Conservation (phyloP, 64 coral and sea anemone genomes). For the Hydrozoanthus tunicans region DNA sequence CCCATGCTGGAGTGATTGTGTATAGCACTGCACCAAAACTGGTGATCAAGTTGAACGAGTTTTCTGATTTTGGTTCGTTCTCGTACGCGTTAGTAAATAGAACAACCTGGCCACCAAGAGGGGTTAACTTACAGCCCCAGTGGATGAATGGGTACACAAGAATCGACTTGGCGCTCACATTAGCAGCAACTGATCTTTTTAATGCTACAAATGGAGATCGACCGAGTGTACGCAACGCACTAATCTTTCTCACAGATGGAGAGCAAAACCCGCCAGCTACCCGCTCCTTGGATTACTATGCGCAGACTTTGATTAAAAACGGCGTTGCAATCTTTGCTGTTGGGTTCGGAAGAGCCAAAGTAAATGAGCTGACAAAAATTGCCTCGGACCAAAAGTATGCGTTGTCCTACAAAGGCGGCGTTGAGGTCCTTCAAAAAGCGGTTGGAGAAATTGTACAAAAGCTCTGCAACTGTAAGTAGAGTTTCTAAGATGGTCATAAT, state of each 20-base stretch:
- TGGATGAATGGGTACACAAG: slow-evolving; percentile 54
- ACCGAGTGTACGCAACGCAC: slow-evolving; percentile 26
- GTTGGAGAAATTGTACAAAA: slow-evolving; percentile 23
- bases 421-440: slow-evolving; percentile 23
- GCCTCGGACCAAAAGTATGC: slow-evolving; percentile 23
- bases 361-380: slow-evolving; percentile 4
- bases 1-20: slow-evolving; percentile 29
- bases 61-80: slow-evolving; percentile 9
- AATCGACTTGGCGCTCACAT: slow-evolving; percentile 21
- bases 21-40: slow-evolving; percentile 26
- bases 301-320: not conserved
- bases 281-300: slow-evolving; percentile 1
- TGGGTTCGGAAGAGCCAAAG: slow-evolving; percentile 18
- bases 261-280: slow-evolving; percentile 27
- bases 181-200: slow-evolving; percentile 8
- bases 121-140: not conserved
- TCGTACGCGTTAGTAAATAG: not conserved
- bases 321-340: slow-evolving; percentile 15
- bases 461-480: slow-evolving; percentile 56
- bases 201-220: slow-evolving; percentile 28
- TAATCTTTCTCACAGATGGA: slow-evolving; percentile 42
- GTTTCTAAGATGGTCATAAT: not conserved
- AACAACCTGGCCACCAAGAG: slow-evolving; percentile 9
- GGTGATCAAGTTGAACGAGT: slow-evolving; percentile 42
- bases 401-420: slow-evolving; percentile 4